Base-by-base conservation (phyloP, 2,113 vertebrate species). In the Poicephalus gulielmi region DNA sequence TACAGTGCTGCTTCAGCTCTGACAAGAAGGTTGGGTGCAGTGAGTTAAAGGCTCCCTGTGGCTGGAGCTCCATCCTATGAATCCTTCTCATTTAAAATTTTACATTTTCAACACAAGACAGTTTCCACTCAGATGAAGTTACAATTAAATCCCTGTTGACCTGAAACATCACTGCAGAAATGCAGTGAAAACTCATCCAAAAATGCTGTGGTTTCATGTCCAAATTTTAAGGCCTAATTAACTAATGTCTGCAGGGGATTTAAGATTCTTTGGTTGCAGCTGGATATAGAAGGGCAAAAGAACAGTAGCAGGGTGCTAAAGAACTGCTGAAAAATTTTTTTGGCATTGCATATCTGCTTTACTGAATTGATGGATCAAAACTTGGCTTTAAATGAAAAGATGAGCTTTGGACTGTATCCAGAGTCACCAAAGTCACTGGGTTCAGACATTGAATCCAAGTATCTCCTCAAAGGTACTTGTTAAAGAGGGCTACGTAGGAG, bases 351-450 rank as follows among this genome's bases (percentile, higher is more conserved):
- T 7, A 23, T 60, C 60, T 46, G 35, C 75, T 92, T 31, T 31
- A 11, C 66, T 77, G 85, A 73, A 24, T 8, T 66, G 83, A 83
- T 31, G 43, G 52, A 43, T 91, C 74, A 57, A 31, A 41, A 71
- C 84, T 82, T 96, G 96, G 89, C 89, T 17, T 22, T 10, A 7
- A 90, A 95, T 92, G n/a, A 89, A 95, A 95, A 94, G 81, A 91
- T 87, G 71, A 94, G 64, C 52, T 91, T 57, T 95, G 91, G 83
- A 41, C 12, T 14, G 1, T 9, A 2, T 39, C 74, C 89, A 94
- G 64, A 82, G 92, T 67, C 94, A 86, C 96, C 80, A 4, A 31
- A 95, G 77, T 79, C 86, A 39, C 70, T 12, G 71, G 28, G 47
- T 68, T 87, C 50, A 67, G 63, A 4, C 82, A 80, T 55, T 83